phyloP scores from a whole-genome alignment of 1,140 invertebrate species.

The Triops longicaudatus region DNA sequence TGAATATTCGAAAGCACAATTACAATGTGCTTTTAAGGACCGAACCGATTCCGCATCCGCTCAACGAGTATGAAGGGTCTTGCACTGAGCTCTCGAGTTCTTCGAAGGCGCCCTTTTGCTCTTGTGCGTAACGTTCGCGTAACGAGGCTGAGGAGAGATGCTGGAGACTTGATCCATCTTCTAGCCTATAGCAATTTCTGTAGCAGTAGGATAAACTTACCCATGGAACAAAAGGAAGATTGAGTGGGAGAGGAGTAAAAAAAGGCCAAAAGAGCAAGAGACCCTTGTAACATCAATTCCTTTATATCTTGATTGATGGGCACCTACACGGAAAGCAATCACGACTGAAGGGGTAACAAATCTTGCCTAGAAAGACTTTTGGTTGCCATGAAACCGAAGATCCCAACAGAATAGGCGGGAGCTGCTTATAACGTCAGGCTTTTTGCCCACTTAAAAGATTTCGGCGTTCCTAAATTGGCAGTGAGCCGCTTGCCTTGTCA shows the following conservation, averaged over 20 bases:
- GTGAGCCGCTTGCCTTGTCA: background rate
- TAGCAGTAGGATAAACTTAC: background rate
- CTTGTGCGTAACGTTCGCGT: background rate
- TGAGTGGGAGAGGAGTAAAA: background rate
- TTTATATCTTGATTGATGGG: constrained; percentile 12
- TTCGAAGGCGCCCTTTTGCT: background rate
- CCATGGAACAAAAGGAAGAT: background rate
- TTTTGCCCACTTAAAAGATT: background rate
- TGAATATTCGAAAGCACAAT: background rate
- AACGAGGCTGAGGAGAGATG: background rate
- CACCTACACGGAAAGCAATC: constrained; percentile 3
- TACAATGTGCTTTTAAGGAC: background rate
- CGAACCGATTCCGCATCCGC: constrained; percentile 1
- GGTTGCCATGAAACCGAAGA: background rate
- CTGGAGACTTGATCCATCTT: background rate
- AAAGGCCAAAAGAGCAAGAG: background rate
- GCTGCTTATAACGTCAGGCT: background rate
- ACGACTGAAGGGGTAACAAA: background rate
- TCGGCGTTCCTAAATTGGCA: background rate
- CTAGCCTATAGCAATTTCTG: background rate
- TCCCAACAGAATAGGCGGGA: background rate
- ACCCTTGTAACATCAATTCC: constrained; percentile 3
- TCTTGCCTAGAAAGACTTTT: background rate
- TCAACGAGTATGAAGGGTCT: constrained; percentile 6
- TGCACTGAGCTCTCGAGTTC: background rate